Percentiles rank a stretch among this genome's conserved stretches.
Conservation (phyloP, 2,888 invertebrate genomes). For the Apotomis turbidana region DNA sequence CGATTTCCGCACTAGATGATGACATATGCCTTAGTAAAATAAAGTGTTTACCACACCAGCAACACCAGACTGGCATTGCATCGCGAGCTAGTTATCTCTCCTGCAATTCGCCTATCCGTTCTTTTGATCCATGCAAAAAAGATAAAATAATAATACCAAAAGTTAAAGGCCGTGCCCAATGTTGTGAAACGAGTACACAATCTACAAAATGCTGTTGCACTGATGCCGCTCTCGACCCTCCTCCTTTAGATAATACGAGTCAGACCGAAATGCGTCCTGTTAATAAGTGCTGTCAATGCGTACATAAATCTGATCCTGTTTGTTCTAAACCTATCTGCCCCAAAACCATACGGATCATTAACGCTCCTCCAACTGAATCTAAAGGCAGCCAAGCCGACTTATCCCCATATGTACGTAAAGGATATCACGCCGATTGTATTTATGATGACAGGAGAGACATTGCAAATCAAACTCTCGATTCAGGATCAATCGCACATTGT, state of each 20-base stretch:
- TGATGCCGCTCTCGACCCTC: constrained; percentile 48
- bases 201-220: constrained; percentile 32
- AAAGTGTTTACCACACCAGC: not conserved
- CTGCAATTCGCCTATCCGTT: constrained; percentile 43
- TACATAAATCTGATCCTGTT: not conserved
- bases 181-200: constrained; percentile 22
- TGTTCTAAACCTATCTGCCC: not conserved
- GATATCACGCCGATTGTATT: constrained; percentile 59
- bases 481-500: constrained; percentile 1
- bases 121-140: constrained; percentile 52
- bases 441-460: constrained; percentile 22
- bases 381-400: constrained; percentile 10
- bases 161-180: constrained; percentile 52
- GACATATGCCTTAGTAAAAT: not conserved
- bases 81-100: not conserved
- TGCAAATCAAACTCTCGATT: constrained; percentile 7
- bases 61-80: not conserved
- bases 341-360: not conserved
- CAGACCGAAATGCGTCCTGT: constrained; percentile 51
- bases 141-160: constrained; percentile 56
- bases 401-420: constrained; percentile 56
- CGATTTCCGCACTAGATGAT: not conserved
- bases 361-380: not conserved
- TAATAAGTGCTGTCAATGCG: constrained; percentile 18
- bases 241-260: constrained; percentile 49